Evolutionary conservation across 2,113 vertebrate species (phyloP), one percentile per base, ranked within the genome.

Genomic region (Charadrius vociferus): DNA sequence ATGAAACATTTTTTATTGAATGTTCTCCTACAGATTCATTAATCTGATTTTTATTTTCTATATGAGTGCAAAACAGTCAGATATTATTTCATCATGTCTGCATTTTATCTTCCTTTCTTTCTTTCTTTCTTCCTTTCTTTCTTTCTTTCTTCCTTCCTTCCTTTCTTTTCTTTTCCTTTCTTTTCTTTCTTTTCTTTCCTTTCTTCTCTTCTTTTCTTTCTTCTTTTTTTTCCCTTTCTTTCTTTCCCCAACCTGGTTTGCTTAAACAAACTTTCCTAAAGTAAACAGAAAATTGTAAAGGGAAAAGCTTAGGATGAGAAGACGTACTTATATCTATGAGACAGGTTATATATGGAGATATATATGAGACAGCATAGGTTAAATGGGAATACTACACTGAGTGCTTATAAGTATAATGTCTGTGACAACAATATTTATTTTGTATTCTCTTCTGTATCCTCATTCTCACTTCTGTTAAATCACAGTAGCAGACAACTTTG

Each of bases 241-340:
- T 8, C 19, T 32, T 6, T 93, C 37, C 36, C 41, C 77, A 93
- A 43, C 23, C 29, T 86, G 49, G 26, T 45, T 74, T 88, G 65
- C 78, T 94, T 88, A 89, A 82, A 55, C 58, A 91, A 81, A 27
- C 74, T 90, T 96, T 71, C 58, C 75, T 81, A 88, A 95, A 95
- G 63, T 50, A 94, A 77, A 43, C 4, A 62, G 29, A 47, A 75
- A 56, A 82, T 34, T 26, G 18, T 36, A 82, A 82, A 58, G 7
- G 37, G 20, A 58, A 88, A 72, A 80, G 0, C 11, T 52, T 56
- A 77, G 12, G 7, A 9, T 87, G 24, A 24, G 56, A 74, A 66
- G 26, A 47, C 20, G 62, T 27, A 30, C 27, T 37, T 37, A 34
- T 12, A 67, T 45, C n/a, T 43, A 32, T 45, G 14, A 70, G 26